Evolutionary conservation across 1,140 invertebrate species (phyloP).

Genomic region (Panagrolaimus sp.): DNA sequence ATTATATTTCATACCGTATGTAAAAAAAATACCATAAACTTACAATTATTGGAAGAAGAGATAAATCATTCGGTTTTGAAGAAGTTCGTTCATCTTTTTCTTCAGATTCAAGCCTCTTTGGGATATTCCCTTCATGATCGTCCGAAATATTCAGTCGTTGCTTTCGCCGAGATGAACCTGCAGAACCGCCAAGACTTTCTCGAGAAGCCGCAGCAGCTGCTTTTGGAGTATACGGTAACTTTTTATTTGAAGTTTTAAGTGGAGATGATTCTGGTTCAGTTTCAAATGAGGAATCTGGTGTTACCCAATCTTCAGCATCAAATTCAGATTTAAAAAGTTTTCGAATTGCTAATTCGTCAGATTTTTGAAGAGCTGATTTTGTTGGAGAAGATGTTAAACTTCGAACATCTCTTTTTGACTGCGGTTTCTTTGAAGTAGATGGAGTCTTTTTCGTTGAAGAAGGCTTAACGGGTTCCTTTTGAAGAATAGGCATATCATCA

Average conservation of each 20-base stretch:
- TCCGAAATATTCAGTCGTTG: slow-evolving; percentile 27
- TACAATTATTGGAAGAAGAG: not conserved
- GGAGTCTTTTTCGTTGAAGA: too few relatives aligned
- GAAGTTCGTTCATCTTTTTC: not conserved
- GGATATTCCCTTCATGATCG: not conserved
- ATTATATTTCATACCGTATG: too few relatives aligned
- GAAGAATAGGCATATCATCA: too few relatives aligned
- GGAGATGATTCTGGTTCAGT: not conserved
- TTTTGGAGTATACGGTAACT: too few relatives aligned
- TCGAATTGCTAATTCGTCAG: too few relatives aligned
- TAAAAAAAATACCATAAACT: too few relatives aligned
- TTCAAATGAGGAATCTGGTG: not conserved
- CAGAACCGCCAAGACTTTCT: not conserved
- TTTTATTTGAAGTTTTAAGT: not conserved
- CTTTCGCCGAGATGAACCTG: slow-evolving; percentile 33
- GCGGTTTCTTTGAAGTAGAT: too few relatives aligned
- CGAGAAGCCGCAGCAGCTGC: not conserved
- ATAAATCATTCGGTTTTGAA: not conserved
- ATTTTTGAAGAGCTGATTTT: too few relatives aligned
- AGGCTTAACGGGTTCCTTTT: too few relatives aligned
- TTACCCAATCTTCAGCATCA: slow-evolving; percentile 9
- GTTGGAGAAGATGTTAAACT: too few relatives aligned
- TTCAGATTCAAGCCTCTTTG: not conserved
- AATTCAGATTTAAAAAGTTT: too few relatives aligned
- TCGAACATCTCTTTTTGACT: too few relatives aligned